These are phyloP conservation scores for Bombus superbus DNA, from an alignment of 1,140 invertebrate species.

Conservation along the genomic window DNA sequence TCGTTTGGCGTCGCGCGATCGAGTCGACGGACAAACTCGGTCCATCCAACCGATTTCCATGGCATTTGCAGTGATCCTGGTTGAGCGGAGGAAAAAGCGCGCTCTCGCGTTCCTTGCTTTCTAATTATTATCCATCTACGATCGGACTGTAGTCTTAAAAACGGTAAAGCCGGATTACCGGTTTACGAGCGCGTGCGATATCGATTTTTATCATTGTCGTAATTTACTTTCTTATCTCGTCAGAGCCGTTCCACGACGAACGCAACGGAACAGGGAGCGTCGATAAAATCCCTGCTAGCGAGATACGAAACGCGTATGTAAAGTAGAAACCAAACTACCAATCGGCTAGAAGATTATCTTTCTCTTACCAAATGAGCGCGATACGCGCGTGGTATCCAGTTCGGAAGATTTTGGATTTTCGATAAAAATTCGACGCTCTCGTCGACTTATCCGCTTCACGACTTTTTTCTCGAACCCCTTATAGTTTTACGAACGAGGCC, in stretches of 20 bases:
- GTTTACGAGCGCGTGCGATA: slow-evolving; percentile 30
- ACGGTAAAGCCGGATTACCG: slow-evolving; percentile 23
- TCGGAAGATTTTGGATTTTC: not conserved
- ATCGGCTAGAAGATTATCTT: not conserved
- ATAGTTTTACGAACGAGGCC: too few species aligned
- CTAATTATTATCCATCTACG: slow-evolving; percentile 23
- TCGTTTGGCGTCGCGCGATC: too few species aligned
- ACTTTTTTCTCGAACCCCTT: too few species aligned
- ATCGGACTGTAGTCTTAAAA: slow-evolving; percentile 50
- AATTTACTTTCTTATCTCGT: slow-evolving; percentile 68
- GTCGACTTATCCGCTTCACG: too few species aligned
- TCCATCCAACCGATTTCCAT: too few species aligned
- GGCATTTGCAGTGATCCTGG: too few species aligned
- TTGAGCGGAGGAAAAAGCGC: too few species aligned
- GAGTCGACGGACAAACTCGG: too few species aligned
- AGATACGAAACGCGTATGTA: slow-evolving; percentile 19
- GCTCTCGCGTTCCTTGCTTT: not conserved
- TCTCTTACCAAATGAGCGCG: not conserved
- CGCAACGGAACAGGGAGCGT: slow-evolving; percentile 52
- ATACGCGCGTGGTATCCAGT: not conserved
- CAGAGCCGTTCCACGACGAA: slow-evolving; percentile 59
- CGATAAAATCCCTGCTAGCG: slow-evolving; percentile 62
- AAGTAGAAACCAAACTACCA: not conserved
- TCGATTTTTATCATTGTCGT: slow-evolving; percentile 65
- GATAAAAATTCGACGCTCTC: not conserved